phyloP scores from a whole-genome alignment of 2,797 vertebrate species.

The Adrianichthys oophorus region DNA sequence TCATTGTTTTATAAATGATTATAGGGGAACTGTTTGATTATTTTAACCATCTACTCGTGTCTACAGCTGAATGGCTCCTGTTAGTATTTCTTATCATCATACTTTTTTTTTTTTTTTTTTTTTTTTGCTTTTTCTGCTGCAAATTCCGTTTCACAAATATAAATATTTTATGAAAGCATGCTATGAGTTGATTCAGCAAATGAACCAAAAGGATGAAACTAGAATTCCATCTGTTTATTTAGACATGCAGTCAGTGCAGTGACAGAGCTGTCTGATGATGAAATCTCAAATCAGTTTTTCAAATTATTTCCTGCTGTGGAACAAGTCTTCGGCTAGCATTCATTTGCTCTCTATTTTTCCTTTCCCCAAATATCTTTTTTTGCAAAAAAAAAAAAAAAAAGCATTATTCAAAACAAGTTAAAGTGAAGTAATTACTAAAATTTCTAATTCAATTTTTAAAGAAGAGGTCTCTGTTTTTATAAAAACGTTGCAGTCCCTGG shows the following conservation, averaged over 20 bases:
- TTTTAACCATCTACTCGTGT: neutral
- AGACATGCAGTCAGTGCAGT: neutral
- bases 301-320: neutral
- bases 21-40: conserved; percentile 13
- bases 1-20: neutral
- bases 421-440: too few relatives aligned
- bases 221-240: neutral
- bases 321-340: neutral
- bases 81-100: neutral
- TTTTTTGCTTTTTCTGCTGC: too few relatives aligned
- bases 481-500: conserved; percentile 16
- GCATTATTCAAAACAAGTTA: too few relatives aligned
- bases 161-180: conserved; percentile 12
- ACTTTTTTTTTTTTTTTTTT: neutral
- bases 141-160: conserved; percentile 9
- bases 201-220: neutral
- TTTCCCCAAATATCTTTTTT: too few relatives aligned
- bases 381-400: too few relatives aligned
- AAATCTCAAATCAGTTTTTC: neutral
- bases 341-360: too few relatives aligned
- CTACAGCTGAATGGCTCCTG: neutral
- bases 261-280: neutral
- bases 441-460: too few relatives aligned
- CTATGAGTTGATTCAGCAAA: conserved; percentile 3
- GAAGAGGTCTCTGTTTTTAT: conserved; percentile 3